phyloP scores from a whole-genome alignment of 2,113 vertebrate species.

The Peromyscus californicus region DNA sequence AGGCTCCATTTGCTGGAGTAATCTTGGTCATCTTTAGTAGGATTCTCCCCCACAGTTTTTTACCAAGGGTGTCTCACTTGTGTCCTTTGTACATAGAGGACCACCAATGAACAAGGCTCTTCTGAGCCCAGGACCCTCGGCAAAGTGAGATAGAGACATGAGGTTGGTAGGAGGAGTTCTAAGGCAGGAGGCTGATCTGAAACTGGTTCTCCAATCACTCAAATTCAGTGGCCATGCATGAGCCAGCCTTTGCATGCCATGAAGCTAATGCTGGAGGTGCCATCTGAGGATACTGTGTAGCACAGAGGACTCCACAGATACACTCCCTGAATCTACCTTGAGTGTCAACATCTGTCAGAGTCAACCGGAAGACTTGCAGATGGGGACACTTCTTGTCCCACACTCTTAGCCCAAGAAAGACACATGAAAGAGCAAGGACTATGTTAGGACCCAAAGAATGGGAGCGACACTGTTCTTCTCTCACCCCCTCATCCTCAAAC shows the following conservation, averaged over 20 bases:
- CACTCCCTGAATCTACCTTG: background rate
- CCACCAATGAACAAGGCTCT: background rate
- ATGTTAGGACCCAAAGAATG: background rate
- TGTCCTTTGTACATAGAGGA: background rate
- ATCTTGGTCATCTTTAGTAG: background rate
- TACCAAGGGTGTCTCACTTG: background rate
- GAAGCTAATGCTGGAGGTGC: background rate
- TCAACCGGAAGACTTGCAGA: background rate
- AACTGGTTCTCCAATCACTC: background rate
- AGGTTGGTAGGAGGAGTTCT: background rate
- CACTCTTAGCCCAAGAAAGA: background rate
- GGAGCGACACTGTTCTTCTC: background rate
- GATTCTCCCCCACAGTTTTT: background rate
- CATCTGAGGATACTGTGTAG: fast-evolving
- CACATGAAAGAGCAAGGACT: background rate
- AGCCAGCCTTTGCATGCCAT: fast-evolving
- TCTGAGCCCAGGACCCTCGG: too few relatives aligned
- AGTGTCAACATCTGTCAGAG: background rate
- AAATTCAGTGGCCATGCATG: background rate
- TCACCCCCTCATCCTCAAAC: fast-evolving
- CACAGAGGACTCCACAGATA: background rate
- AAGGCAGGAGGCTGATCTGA: background rate
- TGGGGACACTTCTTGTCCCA: background rate
- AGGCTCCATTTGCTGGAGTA: background rate
- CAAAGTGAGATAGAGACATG: background rate